Evolutionary conservation across 2,888 invertebrate genomes (phyloP).

Genomic region (Acanthosepion esculentum): DNA sequence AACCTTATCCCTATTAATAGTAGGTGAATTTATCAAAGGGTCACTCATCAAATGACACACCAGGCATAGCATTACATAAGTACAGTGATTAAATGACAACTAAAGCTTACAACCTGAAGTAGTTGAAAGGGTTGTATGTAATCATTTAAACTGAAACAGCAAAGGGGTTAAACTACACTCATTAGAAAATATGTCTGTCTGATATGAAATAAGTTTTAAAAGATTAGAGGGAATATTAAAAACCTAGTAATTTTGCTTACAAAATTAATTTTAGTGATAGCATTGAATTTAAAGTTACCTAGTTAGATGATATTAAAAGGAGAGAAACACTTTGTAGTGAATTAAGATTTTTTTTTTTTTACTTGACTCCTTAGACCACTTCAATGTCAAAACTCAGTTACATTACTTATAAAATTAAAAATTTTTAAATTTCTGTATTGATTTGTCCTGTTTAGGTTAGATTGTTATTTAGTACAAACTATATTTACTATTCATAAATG

Average conservation of each 20-base stretch:
- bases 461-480: no score
- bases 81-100: conserved; percentile 15
- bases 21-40: neutral
- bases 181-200: neutral
- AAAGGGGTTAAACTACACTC: neutral
- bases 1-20: conserved; percentile 20
- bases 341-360: no score
- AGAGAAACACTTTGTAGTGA: neutral
- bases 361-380: no score
- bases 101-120: neutral
- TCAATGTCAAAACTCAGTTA: no score
- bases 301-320: neutral
- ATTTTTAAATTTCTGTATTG: no score
- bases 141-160: neutral
- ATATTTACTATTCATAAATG: no score
- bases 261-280: neutral
- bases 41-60: neutral
- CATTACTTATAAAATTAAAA: no score
- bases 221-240: neutral
- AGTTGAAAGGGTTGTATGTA: neutral
- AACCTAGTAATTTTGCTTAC: neutral
- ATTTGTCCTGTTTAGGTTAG: no score
- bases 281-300: neutral
- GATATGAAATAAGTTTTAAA: neutral
- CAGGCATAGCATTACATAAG: neutral